Evolutionary conservation across 2,113 vertebrate genomes (phyloP).

Genomic region (Gymnobelideus leadbeateri): DNA sequence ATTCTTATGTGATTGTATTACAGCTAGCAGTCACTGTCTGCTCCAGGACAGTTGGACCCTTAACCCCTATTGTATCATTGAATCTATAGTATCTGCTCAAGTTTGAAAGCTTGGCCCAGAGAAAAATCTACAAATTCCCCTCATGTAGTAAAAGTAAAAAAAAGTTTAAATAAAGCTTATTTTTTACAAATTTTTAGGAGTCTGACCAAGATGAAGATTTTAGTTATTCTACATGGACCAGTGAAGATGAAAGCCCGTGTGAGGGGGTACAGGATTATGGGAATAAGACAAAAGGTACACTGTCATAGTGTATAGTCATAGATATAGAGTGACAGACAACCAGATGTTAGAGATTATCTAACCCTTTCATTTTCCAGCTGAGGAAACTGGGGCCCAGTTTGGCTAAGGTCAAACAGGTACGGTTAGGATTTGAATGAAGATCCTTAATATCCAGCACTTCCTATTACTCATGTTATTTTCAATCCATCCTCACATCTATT

Average conservation of each 20-base stretch:
- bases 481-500: not conserved
- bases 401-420: not conserved
- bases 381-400: not conserved
- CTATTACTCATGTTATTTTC: not conserved
- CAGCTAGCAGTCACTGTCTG: constrained; percentile 18
- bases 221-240: not conserved
- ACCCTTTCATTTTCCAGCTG: not conserved
- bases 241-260: constrained; percentile 36
- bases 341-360: not conserved
- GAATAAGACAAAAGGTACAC: constrained; percentile 63
- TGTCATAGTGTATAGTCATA: not conserved
- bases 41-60: constrained; percentile 7
- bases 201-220: constrained; percentile 41
- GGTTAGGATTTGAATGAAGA: not conserved
- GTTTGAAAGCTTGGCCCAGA: constrained; percentile 10
- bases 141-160: not conserved
- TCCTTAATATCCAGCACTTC: not conserved
- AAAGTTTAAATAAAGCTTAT: not conserved
- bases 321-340: not conserved
- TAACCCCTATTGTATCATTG: constrained; percentile 43
- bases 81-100: constrained; percentile 21
- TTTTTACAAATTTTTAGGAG: constrained; percentile 57
- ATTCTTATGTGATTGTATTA: constrained; percentile 51
- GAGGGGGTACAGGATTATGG: constrained; percentile 31
- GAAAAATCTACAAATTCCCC: constrained; percentile 30